Percentiles rank a stretch among this genome's conserved stretches.
Conservation (phyloP, 1,140 invertebrate species). For the Drosophila sturtevanti region DNA sequence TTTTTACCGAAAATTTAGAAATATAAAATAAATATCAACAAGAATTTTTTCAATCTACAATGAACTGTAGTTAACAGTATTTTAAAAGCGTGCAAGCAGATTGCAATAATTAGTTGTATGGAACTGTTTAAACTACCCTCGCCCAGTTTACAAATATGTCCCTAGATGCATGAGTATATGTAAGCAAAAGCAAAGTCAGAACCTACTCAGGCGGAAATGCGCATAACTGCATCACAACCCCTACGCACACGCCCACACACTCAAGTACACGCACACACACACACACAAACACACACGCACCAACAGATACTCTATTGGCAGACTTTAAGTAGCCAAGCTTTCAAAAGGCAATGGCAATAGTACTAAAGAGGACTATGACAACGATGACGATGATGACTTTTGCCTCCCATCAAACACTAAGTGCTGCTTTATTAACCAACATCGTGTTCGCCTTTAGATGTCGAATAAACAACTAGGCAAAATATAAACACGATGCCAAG, state of each 20-base stretch:
- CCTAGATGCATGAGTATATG: slow-evolving; percentile 43
- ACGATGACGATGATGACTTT: slow-evolving; percentile 23
- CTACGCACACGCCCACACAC: slow-evolving; percentile 34
- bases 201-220: slow-evolving; percentile 71
- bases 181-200: slow-evolving; percentile 69
- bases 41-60: too few species aligned
- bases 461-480: slow-evolving; percentile 30
- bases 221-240: slow-evolving; percentile 71
- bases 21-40: too few species aligned
- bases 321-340: slow-evolving; percentile 54
- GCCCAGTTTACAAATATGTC: slow-evolving; percentile 20
- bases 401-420: slow-evolving; percentile 51
- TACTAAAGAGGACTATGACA: slow-evolving; percentile 5
- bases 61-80: too few species aligned
- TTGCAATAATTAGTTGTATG: too few species aligned
- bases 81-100: too few species aligned
- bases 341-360: slow-evolving; percentile 25
- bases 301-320: slow-evolving; percentile 20
- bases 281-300: slow-evolving; percentile 13
- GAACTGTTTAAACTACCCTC: slow-evolving; percentile 37
- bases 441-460: slow-evolving; percentile 16
- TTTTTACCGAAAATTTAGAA: too few species aligned
- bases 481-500: slow-evolving; percentile 7
- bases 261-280: slow-evolving; percentile 10
- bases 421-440: slow-evolving; percentile 73